phyloP scores from a whole-genome alignment of 2,797 vertebrate species.

The Alcedo quadribrachys region DNA sequence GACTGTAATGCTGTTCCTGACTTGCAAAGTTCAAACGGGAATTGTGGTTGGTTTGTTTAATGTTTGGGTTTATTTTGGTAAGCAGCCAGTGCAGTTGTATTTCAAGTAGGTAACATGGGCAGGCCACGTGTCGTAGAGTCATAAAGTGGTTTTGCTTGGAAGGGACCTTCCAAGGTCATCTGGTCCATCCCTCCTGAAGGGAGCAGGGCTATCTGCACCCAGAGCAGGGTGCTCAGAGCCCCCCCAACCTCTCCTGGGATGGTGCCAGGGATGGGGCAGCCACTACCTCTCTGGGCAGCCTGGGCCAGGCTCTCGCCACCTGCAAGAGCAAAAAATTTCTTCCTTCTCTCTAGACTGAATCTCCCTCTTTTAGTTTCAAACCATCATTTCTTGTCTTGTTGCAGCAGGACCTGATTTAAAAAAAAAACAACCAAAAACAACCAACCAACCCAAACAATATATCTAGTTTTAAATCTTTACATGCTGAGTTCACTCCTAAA shows the following conservation, averaged over 20 bases:
- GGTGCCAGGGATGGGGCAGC: not conserved
- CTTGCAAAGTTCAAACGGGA: not conserved
- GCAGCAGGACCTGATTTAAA: not conserved
- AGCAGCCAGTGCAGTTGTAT: not conserved
- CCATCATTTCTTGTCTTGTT: not conserved
- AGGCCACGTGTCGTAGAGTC: fast-evolving
- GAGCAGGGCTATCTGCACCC: not conserved
- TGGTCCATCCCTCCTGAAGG: not conserved
- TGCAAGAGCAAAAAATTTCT: not conserved
- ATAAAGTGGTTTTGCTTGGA: not conserved
- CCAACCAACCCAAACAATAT: too few species aligned
- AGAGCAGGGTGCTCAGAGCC: not conserved
- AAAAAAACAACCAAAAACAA: not conserved
- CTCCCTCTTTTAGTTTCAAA: not conserved
- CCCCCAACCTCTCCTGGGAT: not conserved
- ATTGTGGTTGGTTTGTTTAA: not conserved
- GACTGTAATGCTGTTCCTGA: slow-evolving; percentile 1
- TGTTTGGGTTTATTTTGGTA: not conserved
- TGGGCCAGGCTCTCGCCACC: not conserved
- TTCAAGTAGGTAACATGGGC: not conserved
- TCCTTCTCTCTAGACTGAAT: not conserved
- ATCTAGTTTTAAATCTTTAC: not conserved
- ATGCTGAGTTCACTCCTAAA: not conserved
- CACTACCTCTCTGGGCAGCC: not conserved
- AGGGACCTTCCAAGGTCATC: not conserved